phyloP scores from a whole-genome alignment of 2,113 vertebrate species.

The Grus americana region DNA sequence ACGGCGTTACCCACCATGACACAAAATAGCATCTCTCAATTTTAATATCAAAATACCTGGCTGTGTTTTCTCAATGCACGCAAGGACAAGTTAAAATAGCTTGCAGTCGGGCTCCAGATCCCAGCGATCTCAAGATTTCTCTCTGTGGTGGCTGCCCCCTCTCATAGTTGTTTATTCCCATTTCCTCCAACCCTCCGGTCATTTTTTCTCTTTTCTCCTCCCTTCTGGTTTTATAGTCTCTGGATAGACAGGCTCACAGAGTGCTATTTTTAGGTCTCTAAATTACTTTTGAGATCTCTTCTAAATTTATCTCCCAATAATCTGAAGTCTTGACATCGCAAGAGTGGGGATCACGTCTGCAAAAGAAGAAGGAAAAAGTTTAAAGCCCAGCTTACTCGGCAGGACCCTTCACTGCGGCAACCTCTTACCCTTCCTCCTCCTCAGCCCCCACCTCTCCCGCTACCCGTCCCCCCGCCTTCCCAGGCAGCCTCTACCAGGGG shows the following conservation, averaged over 20 bases:
- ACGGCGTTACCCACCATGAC: background rate
- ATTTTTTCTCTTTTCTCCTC: background rate
- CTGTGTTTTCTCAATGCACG: background rate
- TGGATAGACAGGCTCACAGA: background rate
- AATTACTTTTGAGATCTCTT: slow-evolving; percentile 31
- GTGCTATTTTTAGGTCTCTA: slow-evolving; percentile 21
- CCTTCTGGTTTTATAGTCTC: background rate
- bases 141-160: background rate
- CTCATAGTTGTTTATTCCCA: background rate
- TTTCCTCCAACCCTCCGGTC: background rate
- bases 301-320: slow-evolving; percentile 45
- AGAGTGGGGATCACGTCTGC: background rate
- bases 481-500: background rate
- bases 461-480: rapidly evolving
- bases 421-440: background rate
- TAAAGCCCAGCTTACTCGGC: background rate
- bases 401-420: background rate
- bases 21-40: background rate
- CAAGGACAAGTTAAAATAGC: background rate
- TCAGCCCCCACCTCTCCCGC: background rate
- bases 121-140: background rate
- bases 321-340: background rate
- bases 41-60: background rate
- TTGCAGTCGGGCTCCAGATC: background rate
- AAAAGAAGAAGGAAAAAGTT: background rate